A percentile compares a stretch with the other conserved stretches of the same genome.
These are phyloP conservation scores for Remorina albescens DNA, from an alignment of 2,797 vertebrate genomes.

Conservation along the genomic window DNA sequence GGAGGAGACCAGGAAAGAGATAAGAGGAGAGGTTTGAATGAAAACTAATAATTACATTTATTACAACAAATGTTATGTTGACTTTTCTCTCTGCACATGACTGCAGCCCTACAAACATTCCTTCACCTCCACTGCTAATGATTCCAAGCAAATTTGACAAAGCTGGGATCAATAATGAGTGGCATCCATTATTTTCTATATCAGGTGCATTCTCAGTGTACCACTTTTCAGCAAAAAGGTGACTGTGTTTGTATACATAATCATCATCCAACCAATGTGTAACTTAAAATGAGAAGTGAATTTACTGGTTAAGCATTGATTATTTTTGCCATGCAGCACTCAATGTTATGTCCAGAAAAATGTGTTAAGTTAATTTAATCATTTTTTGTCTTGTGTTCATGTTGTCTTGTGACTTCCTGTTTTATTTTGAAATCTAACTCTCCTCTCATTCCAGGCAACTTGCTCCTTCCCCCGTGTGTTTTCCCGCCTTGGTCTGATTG, in stretches of 20 bases:
- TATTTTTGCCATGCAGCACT: not conserved
- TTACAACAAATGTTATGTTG: constrained; percentile 3
- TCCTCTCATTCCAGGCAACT: too few species aligned
- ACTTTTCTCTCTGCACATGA: not conserved
- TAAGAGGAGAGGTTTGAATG: constrained; percentile 6
- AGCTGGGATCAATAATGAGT: not conserved
- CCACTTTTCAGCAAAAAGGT: not conserved
- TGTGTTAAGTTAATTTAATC: too few species aligned
- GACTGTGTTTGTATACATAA: not conserved
- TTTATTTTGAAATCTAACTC: too few species aligned
- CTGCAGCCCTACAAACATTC: not conserved
- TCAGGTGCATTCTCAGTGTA: not conserved
- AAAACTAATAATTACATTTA: constrained; percentile 22
- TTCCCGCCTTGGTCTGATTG: too few species aligned
- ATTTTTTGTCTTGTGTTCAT: too few species aligned
- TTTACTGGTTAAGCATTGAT: not conserved
- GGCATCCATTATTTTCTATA: not conserved
- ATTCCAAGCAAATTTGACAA: not conserved
- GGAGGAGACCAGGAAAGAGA: constrained; percentile 17
- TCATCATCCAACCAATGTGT: not conserved
- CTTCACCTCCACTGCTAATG: not conserved
- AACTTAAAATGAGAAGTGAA: not conserved
- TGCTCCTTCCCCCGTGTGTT: too few species aligned
- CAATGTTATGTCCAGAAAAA: too few species aligned
- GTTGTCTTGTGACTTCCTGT: too few species aligned